Base-by-base conservation (phyloP, 2,888 invertebrate species). In the Lochmaea capreae region DNA sequence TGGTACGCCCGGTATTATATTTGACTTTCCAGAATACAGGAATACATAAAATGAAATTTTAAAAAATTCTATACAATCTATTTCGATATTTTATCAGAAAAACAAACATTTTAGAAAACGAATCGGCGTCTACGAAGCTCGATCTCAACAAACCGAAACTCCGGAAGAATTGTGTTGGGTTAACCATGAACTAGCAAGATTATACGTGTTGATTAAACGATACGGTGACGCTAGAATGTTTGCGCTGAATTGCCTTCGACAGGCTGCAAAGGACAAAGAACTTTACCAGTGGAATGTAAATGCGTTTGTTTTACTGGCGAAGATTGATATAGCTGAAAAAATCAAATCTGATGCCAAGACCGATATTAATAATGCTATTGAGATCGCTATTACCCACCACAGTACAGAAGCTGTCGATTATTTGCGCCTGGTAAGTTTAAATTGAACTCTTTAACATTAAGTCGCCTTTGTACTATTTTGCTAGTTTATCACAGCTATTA, bases 301-400 rank as follows among this genome's bases (percentile, higher is more conserved):
- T 77, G 86, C 86, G 0, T 81, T 83, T 61, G 87, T 89, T 78
- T 75, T 89, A 4, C 79, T 88, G 12, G 82, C 87, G 1, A 85
- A 86, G 14, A 85, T 88, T n/a, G 87, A 89, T 79, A 81, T 89
- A 16, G 79, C 80, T 26, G 87, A 88, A 78, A 85, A 86, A 75
- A 89, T 89, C 59, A 86, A 86, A 52, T 88, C 87, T 76, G 89
- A 90, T 75, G 89, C 89, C 0, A 87, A 84, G 67, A 86, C 85
- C 12, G 87, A 86, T 69, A 74, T 86, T 11, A 73, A 78, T 3
- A 78, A 80, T 14, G 84, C 85, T 0, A 76, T 83, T 14, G 80
- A 84, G 18, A 77, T 84, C 14, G 86, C 88, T 0, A 83, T 79
- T 18, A 81, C 82, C 54, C 79, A 89, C 18, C 80, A 83, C 1